Evolutionary conservation across 2,888 invertebrate genomes (phyloP).

Genomic region (Brachypalpus laphriformis): DNA sequence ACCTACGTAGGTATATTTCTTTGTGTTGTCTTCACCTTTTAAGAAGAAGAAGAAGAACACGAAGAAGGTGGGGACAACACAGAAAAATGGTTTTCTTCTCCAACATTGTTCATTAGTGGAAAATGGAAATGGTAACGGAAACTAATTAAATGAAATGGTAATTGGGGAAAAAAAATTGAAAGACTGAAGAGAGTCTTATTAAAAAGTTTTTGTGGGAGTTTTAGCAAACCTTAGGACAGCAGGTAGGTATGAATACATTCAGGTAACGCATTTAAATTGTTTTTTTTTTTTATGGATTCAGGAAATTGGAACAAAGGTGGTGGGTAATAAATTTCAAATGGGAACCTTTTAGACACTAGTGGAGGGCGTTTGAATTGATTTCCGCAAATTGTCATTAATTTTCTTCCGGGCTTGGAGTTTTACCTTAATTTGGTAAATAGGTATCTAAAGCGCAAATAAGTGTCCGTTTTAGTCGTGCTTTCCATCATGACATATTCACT

Average conservation of each 20-base stretch:
- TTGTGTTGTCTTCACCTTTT: conserved; percentile 30
- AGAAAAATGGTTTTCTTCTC: conserved; percentile 37
- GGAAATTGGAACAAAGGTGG: conserved; percentile 1
- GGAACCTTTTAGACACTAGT: neutral
- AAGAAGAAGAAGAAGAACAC: neutral
- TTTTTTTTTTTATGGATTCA: neutral
- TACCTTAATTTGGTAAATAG: too few relatives aligned
- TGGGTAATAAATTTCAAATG: neutral
- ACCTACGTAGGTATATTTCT: conserved; percentile 3
- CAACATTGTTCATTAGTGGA: conserved; percentile 72
- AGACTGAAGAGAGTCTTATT: conserved; percentile 13
- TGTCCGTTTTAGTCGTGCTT: too few relatives aligned
- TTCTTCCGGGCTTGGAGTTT: neutral
- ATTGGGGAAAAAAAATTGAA: conserved; percentile 36
- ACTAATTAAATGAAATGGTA: conserved; percentile 72
- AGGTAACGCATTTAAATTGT: conserved; percentile 3
- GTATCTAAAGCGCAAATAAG: too few relatives aligned
- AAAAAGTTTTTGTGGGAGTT: conserved; percentile 43
- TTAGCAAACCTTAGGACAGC: conserved; percentile 11
- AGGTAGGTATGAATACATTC: conserved; percentile 4
- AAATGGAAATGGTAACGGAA: conserved; percentile 73
- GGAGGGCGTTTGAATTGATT: neutral
- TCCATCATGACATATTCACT: too few relatives aligned
- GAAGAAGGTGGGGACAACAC: neutral
- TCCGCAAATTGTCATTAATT: neutral